These are phyloP conservation scores for Plusia festucae DNA, from an alignment of 2,888 invertebrate species.

Conservation along the genomic window DNA sequence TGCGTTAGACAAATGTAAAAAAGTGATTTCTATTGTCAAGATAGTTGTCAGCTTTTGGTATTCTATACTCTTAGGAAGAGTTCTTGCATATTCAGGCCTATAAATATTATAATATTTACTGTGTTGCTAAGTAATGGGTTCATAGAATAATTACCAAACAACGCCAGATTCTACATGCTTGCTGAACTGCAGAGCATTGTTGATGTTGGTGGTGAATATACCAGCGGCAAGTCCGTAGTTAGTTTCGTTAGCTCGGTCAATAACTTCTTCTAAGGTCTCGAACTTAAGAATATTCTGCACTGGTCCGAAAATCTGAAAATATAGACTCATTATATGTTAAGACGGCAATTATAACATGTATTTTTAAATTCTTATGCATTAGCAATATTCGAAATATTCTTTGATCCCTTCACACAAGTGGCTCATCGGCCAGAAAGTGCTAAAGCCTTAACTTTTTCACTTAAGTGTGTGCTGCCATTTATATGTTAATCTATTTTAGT, in stretches of 20 bases:
- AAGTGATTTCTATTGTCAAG: too few species aligned
- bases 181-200: slow-evolving; percentile 93
- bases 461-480: too few species aligned
- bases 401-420: too few species aligned
- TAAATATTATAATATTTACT: too few species aligned
- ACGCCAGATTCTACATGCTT: slow-evolving; percentile 94
- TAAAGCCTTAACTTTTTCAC: too few species aligned
- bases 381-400: too few species aligned
- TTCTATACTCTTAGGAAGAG: too few species aligned
- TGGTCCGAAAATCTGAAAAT: slow-evolving; percentile 95
- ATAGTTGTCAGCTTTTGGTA: too few species aligned
- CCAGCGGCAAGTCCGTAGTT: slow-evolving; percentile 95
- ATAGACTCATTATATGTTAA: neutral
- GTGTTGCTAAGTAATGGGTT: neutral
- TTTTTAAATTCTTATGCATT: neutral
- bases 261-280: slow-evolving; percentile 93
- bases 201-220: slow-evolving; percentile 94
- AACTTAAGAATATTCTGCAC: slow-evolving; percentile 96
- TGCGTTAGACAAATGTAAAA: too few species aligned
- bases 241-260: slow-evolving; percentile 94
- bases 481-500: too few species aligned
- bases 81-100: too few species aligned
- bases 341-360: neutral
- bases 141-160: slow-evolving; percentile 90
- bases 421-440: too few species aligned